Base-by-base conservation (phyloP, 2,888 invertebrate genomes). In the Deroplatys truncata region DNA sequence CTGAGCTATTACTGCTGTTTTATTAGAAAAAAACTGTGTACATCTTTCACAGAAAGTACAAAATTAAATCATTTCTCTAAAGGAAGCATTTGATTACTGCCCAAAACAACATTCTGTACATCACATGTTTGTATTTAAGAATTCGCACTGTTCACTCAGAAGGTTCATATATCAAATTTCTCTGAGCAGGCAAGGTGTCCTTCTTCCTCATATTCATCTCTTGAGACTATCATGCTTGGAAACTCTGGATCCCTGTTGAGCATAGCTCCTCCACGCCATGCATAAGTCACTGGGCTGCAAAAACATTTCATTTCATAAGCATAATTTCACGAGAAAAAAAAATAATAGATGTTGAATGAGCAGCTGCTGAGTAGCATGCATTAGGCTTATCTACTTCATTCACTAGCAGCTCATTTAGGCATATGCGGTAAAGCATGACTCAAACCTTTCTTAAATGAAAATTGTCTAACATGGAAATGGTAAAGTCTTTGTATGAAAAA, bases 161-260 rank as follows among this genome's bases (percentile, higher is more conserved):
- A 93, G 43, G 91, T 28, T 94, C 91, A 95, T 86, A 94, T 93
- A 90, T 95, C 95, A 92, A 95, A 95, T 91, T 94, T 93, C 91
- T 95, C 95, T 90, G 94, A 94, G 91, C 95, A 95, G 85, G 95
- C 93, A 84, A 93, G 93, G 82, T 95, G 94, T 25, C 99, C 99
- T 92, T 97, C 96, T 93, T 99, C 98, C 91, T 98, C 98, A 93
- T 98, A 99, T 92, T 98, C 97, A 91, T 97, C 97, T 92, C 96
- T 96, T 0, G 97, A 97, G 3, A 98, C 96, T 90, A 97, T 94
- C 91, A 95, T 94, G 0, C 95, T 95, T 91, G 96, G 95, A 91
- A 98, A 97, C 84, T 96, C 95, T 13, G 97, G 95, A 92, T 97
- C 96, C 91, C 95, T 94, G 7, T 97, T 96, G 84, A 99, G 94